Evolutionary conservation across 2,113 vertebrate genomes (phyloP), one percentile per base, ranked within the genome.

Genomic region (Tetraodon nigroviridis): DNA sequence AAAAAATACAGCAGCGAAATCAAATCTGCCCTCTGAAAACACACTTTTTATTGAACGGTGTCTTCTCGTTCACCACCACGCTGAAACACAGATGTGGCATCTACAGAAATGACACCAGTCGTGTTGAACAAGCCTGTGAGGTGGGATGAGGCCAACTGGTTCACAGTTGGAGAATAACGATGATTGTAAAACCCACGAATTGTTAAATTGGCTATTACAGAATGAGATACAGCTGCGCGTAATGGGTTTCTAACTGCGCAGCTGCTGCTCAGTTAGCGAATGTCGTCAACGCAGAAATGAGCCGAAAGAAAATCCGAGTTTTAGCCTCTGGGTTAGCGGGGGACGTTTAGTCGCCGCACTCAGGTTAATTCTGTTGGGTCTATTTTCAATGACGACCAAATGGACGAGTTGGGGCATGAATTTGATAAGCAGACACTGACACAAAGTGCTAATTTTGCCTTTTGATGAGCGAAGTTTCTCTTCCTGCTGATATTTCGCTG

Each of bases 241-340:
- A 60, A 78, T 62, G 13, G 42, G 13, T 32, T 64, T 11, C 29
- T 58, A 20, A 61, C 41, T 32, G 24, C 49, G 40, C 22, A 47
- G 51, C 44, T 11, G 42, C 63, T 77, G 46, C 60, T 59, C 29
- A 58, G 17, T 78, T 63, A 56, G 49, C 58, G n/a, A 63, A 64
- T 64, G 57, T 61, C 67, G 44, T 14, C 15, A 22, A 49, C 56
- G 17, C 40, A 61, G 32, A 29, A 71, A 61, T 44, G n/a, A 61
- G 60, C 42, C 70, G 41, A 56, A 5, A 22, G 65, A 44, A 57
- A 62, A 46, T 45, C 44, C 17, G 55, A 40, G 18, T 60, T 62
- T 51, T 1, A 0, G 22, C 29, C 29, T 18, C 14, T 7, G 60
- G 60, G 19, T 51, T 54, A 62, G 46, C 15, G 19, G 15, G 69